Percentiles rank a stretch among this genome's conserved stretches.
Evolutionary conservation across 2,888 invertebrate genomes (phyloP).

Genomic region (Brenthis daphne): DNA sequence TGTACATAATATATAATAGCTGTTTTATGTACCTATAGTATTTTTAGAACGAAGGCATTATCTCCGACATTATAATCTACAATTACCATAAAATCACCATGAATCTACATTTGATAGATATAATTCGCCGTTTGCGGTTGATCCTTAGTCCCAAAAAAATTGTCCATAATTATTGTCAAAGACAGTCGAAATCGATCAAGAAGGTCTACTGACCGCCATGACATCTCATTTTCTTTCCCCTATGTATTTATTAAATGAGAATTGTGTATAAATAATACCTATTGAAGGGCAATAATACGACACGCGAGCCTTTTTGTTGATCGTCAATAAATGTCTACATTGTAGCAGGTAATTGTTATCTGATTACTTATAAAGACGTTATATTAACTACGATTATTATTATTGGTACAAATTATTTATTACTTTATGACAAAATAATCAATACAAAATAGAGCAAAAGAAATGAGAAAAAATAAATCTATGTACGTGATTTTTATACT

Average conservation of each 20-base stretch:
- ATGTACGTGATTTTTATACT: too few species aligned
- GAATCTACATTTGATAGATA: conserved; percentile 2
- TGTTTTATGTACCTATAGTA: not conserved
- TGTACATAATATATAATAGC: not conserved
- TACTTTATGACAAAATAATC: too few species aligned
- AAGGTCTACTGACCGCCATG: conserved; percentile 29
- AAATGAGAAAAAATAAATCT: too few species aligned
- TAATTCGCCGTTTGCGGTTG: conserved; percentile 15
- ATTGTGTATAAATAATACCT: conserved; percentile 22
- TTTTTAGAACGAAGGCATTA: not conserved
- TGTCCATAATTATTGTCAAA: conserved; percentile 17
- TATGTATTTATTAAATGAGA: conserved; percentile 57
- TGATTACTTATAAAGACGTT: not conserved
- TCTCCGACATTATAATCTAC: not conserved
- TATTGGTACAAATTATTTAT: too few species aligned
- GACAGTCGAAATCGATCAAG: conserved; percentile 25
- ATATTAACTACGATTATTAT: not conserved
- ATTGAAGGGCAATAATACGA: conserved; percentile 42
- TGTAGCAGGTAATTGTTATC: not conserved
- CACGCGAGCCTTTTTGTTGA: conserved; percentile 17
- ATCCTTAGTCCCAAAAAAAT: conserved; percentile 11
- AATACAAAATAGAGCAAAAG: too few species aligned
- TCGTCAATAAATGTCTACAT: not conserved
- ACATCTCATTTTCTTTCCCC: conserved; percentile 52
- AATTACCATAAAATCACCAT: conserved; percentile 3